A percentile compares a stretch with the other conserved stretches of the same genome.
phyloP scores from a whole-genome alignment of 2,113 vertebrate genomes.

The Apodemus sylvaticus region DNA sequence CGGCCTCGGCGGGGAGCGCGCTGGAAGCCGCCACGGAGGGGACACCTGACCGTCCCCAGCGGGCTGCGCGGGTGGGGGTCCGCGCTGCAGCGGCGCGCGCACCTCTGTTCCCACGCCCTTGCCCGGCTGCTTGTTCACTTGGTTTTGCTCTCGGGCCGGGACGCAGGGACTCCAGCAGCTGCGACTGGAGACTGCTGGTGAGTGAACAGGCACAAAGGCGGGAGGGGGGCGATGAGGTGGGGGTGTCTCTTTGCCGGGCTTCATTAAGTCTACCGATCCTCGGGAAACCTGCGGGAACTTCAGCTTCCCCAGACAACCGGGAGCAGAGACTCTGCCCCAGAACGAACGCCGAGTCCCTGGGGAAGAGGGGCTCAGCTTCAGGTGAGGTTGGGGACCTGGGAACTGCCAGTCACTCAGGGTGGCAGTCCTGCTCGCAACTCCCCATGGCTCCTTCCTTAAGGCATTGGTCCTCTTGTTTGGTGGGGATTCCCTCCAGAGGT shows the following conservation, averaged over 20 bases:
- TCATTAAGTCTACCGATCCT: background rate
- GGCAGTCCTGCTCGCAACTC: background rate
- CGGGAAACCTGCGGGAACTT: background rate
- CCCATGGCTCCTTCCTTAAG: background rate
- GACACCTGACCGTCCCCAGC: background rate
- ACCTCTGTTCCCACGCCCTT: background rate
- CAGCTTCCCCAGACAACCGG: background rate
- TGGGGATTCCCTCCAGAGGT: background rate
- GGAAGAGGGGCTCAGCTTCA: background rate
- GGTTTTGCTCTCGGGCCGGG: too few relatives aligned
- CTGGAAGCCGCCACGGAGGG: too few relatives aligned
- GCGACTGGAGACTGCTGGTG: background rate
- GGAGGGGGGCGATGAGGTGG: background rate
- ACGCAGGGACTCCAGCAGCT: background rate
- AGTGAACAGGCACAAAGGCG: background rate
- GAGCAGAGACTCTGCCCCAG: background rate
- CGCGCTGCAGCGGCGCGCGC: background rate
- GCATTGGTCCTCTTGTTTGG: too few relatives aligned
- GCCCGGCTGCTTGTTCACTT: background rate
- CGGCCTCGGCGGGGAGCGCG: background rate
- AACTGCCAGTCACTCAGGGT: background rate
- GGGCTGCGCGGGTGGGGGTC: background rate
- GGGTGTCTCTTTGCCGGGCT: background rate
- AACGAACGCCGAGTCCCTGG: background rate
- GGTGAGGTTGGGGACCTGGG: background rate